Base-by-base conservation (phyloP, 2,888 invertebrate genomes). In the Agrochola lychnidis region DNA sequence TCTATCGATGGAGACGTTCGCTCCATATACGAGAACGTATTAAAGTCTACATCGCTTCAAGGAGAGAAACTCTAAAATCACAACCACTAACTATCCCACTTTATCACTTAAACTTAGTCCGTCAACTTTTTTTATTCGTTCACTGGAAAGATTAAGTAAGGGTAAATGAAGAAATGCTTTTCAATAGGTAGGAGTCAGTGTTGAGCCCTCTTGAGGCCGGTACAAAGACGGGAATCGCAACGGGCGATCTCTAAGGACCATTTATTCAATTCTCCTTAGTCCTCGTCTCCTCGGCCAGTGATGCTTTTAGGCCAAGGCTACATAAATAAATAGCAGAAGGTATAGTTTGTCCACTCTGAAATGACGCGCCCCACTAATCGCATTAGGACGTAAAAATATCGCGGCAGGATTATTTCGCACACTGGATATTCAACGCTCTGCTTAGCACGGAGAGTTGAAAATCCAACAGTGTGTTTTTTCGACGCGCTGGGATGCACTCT, bases 181-280 rank as follows among this genome's bases (percentile, higher is more conserved):
- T 78, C 63, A 86, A 84, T 83, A 76, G 70, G 48, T 63, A 66
- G 78, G 56, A 77, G 73, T 77, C 53, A 19, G 25, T 62, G 64
- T 71, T 75, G 69, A 84, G 77, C 61, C 73, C 70, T 77, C 80
- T 86, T 61, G 73, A 77, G 57, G 53, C 59, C 1, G 19, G 42
- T 51, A 84, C 79, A 82, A 86, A 80, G 79, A 62, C 73, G 67
- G 22, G 71, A 66, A 84, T 86, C 77, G 73, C 64, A 71, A 22
- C 73, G 63, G 71, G 63, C 68, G 73, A 81, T 81, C 78, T 80
- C 51, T 66, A 48, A 80, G 76, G 71, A 72, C 68, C 76, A 78
- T 80, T 85, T 83, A 80, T 81, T 80, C 73, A 82, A 80, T 79
- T 76, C 67, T 61, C 56, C 64, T 62, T 72, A 70, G 76, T 67